These are phyloP conservation scores for Mesocricetus auratus DNA, from an alignment of 2,113 vertebrate genomes.

Conservation along the genomic window DNA sequence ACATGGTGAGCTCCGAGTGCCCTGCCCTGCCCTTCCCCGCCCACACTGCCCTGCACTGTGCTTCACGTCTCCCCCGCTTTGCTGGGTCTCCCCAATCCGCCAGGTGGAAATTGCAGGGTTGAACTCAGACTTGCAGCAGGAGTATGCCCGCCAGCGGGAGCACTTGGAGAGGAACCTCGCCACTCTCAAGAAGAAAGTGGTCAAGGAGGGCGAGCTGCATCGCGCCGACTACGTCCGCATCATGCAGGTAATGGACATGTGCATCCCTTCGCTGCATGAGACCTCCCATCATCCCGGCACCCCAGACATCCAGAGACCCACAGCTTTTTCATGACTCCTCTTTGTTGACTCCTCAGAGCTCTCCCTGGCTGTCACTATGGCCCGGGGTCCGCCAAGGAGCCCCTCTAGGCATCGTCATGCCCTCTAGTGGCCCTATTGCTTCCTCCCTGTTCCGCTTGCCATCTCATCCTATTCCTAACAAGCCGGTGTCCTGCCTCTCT, in stretches of 20 bases:
- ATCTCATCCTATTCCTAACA: background rate
- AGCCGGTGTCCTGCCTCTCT: background rate
- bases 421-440: background rate
- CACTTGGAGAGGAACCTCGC: slow-evolving; percentile 90
- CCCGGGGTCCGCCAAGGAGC: too few relatives aligned
- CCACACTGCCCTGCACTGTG: fast-evolving
- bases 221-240: slow-evolving; percentile 88
- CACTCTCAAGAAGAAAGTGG: slow-evolving; percentile 89
- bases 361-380: background rate
- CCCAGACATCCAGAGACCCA: too few relatives aligned
- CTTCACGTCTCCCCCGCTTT: background rate
- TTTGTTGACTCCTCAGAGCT: background rate
- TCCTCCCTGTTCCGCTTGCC: background rate
- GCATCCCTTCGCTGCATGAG: fast-evolving
- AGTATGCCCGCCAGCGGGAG: slow-evolving; percentile 88
- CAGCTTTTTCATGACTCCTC: background rate
- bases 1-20: slow-evolving; percentile 87
- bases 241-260: slow-evolving; percentile 87
- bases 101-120: slow-evolving; percentile 89
- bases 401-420: background rate
- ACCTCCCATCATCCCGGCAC: background rate
- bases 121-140: slow-evolving; percentile 89
- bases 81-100: background rate
- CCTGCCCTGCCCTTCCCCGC: background rate
- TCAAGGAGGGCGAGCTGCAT: slow-evolving; percentile 90